These are phyloP conservation scores for Pelochelys cantorii DNA, from an alignment of 2,797 vertebrate species.

Conservation along the genomic window DNA sequence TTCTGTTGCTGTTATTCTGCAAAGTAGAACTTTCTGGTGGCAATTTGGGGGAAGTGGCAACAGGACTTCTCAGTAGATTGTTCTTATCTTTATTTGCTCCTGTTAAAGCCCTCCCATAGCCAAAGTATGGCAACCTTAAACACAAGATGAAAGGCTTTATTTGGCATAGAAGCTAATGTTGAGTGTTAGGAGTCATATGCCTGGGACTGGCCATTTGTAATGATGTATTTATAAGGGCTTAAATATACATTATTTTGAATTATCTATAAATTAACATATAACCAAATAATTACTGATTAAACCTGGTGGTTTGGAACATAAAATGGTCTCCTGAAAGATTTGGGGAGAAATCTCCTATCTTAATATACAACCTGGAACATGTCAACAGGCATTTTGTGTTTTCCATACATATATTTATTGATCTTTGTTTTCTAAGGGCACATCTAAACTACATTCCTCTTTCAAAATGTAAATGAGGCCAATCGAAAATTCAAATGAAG, in stretches of 20 bases:
- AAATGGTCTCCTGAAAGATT: neutral
- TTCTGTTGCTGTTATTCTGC: neutral
- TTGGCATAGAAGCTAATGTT: neutral
- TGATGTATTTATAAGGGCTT: neutral
- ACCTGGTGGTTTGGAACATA: neutral
- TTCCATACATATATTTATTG: neutral
- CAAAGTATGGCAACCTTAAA: neutral
- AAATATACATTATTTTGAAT: neutral
- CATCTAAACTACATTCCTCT: too few relatives aligned
- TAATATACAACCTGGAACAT: neutral
- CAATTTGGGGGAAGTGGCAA: neutral
- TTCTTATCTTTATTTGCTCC: neutral
- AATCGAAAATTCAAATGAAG: too few relatives aligned
- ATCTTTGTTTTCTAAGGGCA: neutral
- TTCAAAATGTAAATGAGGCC: too few relatives aligned
- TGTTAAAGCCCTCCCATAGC: neutral
- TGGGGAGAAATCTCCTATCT: neutral
- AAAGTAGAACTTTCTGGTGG: neutral
- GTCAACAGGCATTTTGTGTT: conserved; percentile 17
- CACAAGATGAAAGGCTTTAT: neutral
- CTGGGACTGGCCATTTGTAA: neutral
- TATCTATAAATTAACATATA: neutral
- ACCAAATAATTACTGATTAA: neutral
- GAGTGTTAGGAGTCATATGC: neutral
- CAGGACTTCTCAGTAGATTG: neutral